phyloP scores from a whole-genome alignment of 2,888 invertebrate species.

The Neria commutata region DNA sequence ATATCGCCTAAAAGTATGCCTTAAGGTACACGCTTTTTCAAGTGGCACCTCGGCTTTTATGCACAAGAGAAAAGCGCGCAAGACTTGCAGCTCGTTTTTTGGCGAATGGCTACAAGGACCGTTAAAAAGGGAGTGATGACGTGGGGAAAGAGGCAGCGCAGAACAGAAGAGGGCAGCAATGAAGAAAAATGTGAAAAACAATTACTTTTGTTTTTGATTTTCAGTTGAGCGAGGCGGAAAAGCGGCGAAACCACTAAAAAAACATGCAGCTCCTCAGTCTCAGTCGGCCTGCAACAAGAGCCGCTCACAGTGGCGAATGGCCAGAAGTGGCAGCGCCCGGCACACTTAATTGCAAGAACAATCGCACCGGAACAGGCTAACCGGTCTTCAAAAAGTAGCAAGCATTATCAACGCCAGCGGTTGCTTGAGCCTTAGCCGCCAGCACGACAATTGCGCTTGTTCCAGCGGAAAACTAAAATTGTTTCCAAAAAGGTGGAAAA shows the following conservation, averaged over 20 bases:
- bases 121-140: no score
- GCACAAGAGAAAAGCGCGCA: no score
- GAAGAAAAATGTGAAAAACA: background rate
- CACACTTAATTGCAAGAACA: constrained; percentile 11
- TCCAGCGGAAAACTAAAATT: constrained; percentile 23
- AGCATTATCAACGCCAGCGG: no score
- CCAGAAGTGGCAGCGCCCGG: constrained; percentile 4
- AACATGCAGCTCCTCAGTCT: constrained; percentile 10
- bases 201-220: constrained; percentile 6
- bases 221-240: constrained; percentile 23
- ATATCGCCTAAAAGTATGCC: background rate
- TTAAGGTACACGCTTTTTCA: background rate
- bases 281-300: background rate
- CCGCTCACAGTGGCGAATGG: background rate
- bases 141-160: no score
- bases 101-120: no score
- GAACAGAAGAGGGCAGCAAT: no score
- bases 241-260: constrained; percentile 20
- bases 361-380: background rate
- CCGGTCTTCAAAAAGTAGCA: background rate
- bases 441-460: constrained; percentile 19
- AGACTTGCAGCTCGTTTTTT: no score
- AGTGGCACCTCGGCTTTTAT: background rate
- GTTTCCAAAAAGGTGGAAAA: constrained; percentile 12
- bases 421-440: no score